Percentiles rank a stretch among this genome's conserved stretches.
Conservation (phyloP, 2,113 vertebrate species). For the Chunga burmeisteri region DNA sequence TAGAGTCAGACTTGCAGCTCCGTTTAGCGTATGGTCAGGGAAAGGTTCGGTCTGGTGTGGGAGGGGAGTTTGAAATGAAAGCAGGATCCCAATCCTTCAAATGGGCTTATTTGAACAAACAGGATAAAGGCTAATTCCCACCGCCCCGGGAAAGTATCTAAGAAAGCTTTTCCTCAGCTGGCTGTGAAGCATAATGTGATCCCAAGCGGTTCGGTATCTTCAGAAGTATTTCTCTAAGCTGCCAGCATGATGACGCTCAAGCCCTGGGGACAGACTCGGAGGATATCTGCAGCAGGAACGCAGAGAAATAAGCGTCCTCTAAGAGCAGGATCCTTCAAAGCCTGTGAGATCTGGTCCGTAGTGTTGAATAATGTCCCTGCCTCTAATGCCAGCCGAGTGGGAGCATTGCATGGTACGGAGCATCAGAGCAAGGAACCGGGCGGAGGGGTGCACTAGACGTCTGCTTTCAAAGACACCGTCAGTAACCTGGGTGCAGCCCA, state of each 20-base stretch:
- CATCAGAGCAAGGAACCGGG: not conserved
- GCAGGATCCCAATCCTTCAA: not conserved
- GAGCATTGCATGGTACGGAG: not conserved
- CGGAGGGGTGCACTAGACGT: not conserved
- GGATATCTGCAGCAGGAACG: not conserved
- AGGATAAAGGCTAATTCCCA: not conserved
- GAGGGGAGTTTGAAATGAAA: not conserved
- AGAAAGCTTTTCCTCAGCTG: not conserved
- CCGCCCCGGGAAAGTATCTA: not conserved
- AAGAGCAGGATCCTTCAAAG: not conserved
- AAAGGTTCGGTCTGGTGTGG: not conserved
- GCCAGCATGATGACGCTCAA: fast-evolving
- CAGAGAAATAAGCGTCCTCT: not conserved
- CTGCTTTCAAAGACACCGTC: fast-evolving
- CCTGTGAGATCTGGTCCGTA: not conserved
- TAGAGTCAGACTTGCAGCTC: not conserved
- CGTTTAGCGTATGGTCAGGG: fast-evolving
- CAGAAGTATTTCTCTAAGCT: not conserved
- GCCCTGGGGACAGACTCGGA: not conserved
- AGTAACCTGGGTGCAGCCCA: not conserved
- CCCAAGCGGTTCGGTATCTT: not conserved
- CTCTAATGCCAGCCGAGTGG: not conserved
- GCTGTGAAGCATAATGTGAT: not conserved
- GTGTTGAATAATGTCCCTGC: not conserved
- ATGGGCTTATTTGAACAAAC: not conserved